These are phyloP conservation scores for Magallana angulata DNA, from an alignment of 1,140 invertebrate species.

Conservation along the genomic window DNA sequence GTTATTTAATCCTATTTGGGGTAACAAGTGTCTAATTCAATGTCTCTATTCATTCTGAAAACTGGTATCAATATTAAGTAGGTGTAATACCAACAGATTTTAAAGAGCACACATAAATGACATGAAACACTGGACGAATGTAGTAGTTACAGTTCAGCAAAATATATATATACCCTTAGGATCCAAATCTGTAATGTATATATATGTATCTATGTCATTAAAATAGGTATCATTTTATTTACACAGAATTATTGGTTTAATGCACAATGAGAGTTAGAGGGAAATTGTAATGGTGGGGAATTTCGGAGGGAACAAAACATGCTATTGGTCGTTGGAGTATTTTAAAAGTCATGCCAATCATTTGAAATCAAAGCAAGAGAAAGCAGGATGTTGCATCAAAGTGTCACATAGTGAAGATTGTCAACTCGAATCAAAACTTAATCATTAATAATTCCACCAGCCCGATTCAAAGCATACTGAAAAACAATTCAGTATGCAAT, in stretches of 20 bases:
- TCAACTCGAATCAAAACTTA: neutral
- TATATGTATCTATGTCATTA: neutral
- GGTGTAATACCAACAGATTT: neutral
- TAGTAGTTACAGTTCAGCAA: neutral
- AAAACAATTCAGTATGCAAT: neutral
- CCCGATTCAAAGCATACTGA: neutral
- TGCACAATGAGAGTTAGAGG: too few species aligned
- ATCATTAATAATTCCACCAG: neutral
- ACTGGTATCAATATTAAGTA: constrained; percentile 20
- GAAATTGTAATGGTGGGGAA: too few species aligned
- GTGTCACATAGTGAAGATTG: neutral
- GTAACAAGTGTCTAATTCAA: neutral
- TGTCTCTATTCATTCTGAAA: neutral
- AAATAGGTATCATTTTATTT: neutral
- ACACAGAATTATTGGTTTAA: too few species aligned
- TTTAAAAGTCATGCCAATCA: too few species aligned
- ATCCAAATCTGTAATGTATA: constrained; percentile 11
- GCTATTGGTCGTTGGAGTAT: neutral
- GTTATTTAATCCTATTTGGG: constrained; percentile 15
- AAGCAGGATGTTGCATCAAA: neutral
- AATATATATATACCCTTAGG: constrained; percentile 4
- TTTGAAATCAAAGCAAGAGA: neutral
- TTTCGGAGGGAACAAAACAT: neutral
- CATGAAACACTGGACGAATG: neutral
- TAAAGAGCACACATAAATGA: neutral